Conservation (phyloP, 1,140 invertebrate species). For the Pogonognathellus flavescens region DNA sequence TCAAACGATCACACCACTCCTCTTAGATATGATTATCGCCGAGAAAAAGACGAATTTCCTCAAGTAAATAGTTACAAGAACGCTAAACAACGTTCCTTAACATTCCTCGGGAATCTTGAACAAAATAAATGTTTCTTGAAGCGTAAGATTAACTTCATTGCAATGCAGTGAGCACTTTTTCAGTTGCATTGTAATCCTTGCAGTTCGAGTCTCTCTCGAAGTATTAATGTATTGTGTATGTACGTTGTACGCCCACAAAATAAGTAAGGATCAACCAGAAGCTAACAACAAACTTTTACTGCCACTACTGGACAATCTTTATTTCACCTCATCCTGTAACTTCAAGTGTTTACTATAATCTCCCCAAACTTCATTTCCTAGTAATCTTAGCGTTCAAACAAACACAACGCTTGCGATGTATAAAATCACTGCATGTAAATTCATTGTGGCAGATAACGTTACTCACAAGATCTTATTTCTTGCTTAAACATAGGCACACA, state of each 20-base stretch:
- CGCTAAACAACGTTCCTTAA: constrained; percentile 12
- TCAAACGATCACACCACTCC: not conserved
- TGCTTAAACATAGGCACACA: too few species aligned
- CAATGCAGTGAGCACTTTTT: constrained; percentile 27
- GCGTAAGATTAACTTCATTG: constrained; percentile 14
- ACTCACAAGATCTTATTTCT: not conserved
- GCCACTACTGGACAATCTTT: constrained; percentile 6
- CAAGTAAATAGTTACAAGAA: not conserved
- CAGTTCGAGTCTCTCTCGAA: not conserved
- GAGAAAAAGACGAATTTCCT: not conserved
- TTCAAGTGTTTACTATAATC: not conserved
- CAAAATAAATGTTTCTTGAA: constrained; percentile 41
- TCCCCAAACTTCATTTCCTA: not conserved
- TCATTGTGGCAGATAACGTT: not conserved
- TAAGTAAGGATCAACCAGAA: not conserved
- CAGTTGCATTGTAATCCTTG: not conserved
- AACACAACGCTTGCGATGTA: not conserved
- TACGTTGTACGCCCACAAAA: not conserved
- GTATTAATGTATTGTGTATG: not conserved
- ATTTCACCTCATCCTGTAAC: not conserved
- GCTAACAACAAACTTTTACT: not conserved
- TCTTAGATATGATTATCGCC: not conserved
- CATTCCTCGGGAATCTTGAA: constrained; percentile 21
- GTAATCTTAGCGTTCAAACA: not conserved
- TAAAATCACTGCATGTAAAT: not conserved